Evolutionary conservation across 2,113 vertebrate genomes (phyloP).

Genomic region (Pristiophorus japonicus): DNA sequence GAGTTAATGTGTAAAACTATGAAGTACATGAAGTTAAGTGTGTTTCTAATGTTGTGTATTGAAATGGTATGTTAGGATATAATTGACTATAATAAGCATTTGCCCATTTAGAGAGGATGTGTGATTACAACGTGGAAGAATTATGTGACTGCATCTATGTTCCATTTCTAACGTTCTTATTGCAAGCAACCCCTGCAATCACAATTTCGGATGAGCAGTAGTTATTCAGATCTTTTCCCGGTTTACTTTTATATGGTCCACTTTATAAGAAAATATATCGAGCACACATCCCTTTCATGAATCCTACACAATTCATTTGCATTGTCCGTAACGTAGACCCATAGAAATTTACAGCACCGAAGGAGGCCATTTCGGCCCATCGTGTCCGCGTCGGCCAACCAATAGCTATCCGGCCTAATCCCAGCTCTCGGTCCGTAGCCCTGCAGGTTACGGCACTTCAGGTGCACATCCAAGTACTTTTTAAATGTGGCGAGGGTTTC

Average conservation of each 20-base stretch:
- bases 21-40: neutral
- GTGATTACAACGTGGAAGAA: neutral
- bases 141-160: neutral
- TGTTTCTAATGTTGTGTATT: neutral
- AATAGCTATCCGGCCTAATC: no score
- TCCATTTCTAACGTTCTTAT: neutral
- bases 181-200: neutral
- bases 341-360: no score
- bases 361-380: no score
- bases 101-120: neutral
- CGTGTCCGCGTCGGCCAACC: no score
- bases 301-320: no score
- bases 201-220: neutral
- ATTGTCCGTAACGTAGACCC: no score
- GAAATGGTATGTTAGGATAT: neutral
- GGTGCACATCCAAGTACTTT: no score
- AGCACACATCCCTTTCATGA: no score
- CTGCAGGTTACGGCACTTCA: no score
- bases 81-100: neutral
- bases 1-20: neutral
- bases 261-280: no score
- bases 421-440: no score
- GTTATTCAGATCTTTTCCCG: neutral
- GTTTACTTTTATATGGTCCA: neutral
- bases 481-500: no score